Evolutionary conservation across 2,888 invertebrate species (phyloP), one percentile per base, ranked within the genome.

Genomic region (Blastobasis adustella): DNA sequence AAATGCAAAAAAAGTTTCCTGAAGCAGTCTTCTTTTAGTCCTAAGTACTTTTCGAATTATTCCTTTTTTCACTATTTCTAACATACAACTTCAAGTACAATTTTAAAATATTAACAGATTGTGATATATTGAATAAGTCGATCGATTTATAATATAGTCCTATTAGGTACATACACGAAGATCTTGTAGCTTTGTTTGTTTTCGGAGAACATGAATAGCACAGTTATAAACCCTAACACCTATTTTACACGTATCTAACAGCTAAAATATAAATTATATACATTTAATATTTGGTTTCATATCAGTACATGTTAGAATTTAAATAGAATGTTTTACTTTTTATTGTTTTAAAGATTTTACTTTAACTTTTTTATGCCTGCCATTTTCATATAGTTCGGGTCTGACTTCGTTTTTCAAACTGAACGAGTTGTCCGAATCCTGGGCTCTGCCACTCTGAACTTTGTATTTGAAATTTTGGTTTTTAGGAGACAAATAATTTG

Each of bases 201-300:
- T 3, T 47, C 7, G 40, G 10, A 37, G 47, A 53, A 53, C 43
- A 49, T 50, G 47, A 44, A 44, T 47, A 48, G 38, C 10, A 51
- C 45, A 51, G 51, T 39, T 50, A 50, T 42, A 41, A 51, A 39
- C 47, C 40, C 47, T 39, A 55, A 49, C 44, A 50, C 49, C 51
- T 57, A 57, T 51, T 56, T 61, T 56, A 54, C 53, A 50, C 46
- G 50, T 41, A 42, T 46, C 49, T 56, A 58, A 59, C 52, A 52
- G 41, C 56, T 64, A 66, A 44, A 51, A 53, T 49, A 60, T 58
- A 63, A 61, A 55, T 60, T 69, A 74, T 65, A 62, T 74, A 73
- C 71, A 74, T 60, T 65, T 69, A 73, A 59, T 74, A 67, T 76
- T 76, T 75, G 74, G 76, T 72, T 67, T 75, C 53, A 57, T 49